Evolutionary conservation across 1,140 invertebrate genomes (phyloP).

Genomic region (Amyelois transitella): DNA sequence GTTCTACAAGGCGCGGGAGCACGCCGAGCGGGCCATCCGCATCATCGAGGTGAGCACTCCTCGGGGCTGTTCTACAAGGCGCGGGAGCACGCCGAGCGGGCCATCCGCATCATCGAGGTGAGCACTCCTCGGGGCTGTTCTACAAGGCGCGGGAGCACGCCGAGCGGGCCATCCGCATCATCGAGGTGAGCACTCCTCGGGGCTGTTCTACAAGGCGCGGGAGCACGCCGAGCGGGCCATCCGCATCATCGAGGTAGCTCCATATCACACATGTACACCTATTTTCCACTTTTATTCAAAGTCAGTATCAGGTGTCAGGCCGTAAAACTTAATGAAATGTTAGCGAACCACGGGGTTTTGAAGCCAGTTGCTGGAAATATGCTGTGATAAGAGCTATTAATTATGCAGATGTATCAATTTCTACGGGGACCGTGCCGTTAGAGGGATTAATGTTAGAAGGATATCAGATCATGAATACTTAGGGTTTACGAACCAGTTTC

Average conservation of each 20-base stretch:
- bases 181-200: slow-evolving; percentile 81
- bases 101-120: slow-evolving; percentile 88
- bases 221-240: slow-evolving; percentile 88
- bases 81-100: slow-evolving; percentile 85
- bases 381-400: no score
- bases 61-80: slow-evolving; percentile 88
- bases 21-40: slow-evolving; percentile 87
- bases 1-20: slow-evolving; percentile 86
- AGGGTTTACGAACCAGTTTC: no score
- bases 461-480: no score
- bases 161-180: slow-evolving; percentile 87
- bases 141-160: slow-evolving; percentile 85
- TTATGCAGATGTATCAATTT: no score
- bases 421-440: no score
- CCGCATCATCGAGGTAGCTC: slow-evolving; percentile 83
- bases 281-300: no score
- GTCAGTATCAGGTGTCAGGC: no score
- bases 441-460: no score
- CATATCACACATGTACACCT: no score
- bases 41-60: slow-evolving; percentile 87
- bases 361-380: no score
- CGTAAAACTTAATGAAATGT: no score
- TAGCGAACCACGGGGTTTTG: no score
- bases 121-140: slow-evolving; percentile 92
- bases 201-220: slow-evolving; percentile 86